These are phyloP conservation scores for Pseudomyrmex dendroicus DNA, from an alignment of 1,140 invertebrate genomes.

Conservation along the genomic window DNA sequence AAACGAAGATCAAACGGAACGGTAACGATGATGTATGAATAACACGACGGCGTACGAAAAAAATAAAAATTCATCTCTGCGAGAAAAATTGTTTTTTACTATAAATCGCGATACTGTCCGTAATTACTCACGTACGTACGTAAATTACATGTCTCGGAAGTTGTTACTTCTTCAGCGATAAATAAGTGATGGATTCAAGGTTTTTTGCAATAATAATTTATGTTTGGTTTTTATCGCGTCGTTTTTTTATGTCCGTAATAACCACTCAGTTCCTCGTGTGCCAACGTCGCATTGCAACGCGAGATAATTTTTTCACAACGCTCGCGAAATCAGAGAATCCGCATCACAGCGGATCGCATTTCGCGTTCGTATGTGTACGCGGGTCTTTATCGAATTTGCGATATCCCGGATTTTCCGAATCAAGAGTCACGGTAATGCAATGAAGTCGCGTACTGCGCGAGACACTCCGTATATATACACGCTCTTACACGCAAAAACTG, in stretches of 20 bases:
- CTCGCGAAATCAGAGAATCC: neutral
- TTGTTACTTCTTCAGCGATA: neutral
- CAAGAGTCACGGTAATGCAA: neutral
- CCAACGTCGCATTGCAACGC: constrained; percentile 1
- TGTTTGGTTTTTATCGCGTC: neutral
- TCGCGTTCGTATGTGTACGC: neutral
- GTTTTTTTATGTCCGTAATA: neutral
- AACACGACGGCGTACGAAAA: no score
- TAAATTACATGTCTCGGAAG: neutral
- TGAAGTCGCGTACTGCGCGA: no score
- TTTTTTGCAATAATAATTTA: neutral
- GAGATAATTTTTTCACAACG: constrained; percentile 4
- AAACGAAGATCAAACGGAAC: neutral
- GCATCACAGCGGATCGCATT: constrained; percentile 14
- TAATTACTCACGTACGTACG: neutral
- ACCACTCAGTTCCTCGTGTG: neutral
- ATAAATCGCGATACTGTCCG: neutral
- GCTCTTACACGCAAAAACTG: no score
- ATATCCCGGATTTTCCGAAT: neutral
- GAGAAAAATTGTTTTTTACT: neutral
- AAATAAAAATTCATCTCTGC: no score
- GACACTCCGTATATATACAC: no score
- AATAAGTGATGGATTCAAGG: no score
- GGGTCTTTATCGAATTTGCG: neutral
- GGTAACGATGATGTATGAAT: no score